phyloP scores from a whole-genome alignment of 2,113 vertebrate genomes.

The Leiothrix lutea region DNA sequence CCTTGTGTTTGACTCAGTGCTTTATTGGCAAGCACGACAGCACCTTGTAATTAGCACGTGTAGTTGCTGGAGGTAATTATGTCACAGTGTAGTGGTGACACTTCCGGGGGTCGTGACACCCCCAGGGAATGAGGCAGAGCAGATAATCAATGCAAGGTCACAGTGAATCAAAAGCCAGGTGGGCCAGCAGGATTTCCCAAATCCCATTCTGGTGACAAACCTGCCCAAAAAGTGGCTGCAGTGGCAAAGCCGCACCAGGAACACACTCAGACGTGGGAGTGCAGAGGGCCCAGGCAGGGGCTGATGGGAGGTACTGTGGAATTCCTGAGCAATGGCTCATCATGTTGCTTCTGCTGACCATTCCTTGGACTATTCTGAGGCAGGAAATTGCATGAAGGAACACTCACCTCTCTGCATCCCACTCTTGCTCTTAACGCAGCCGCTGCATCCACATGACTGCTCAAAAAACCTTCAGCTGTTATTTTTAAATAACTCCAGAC shows the following conservation, averaged over 20 bases:
- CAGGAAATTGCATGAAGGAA: background rate
- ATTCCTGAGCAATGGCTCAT: background rate
- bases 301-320: background rate
- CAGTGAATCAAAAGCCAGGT: background rate
- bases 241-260: background rate
- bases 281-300: background rate
- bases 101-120: accelerated
- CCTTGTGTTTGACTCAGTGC: background rate
- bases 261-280: accelerated
- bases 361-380: background rate
- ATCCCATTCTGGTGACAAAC: background rate
- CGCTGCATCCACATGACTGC: accelerated
- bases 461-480: background rate
- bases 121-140: background rate
- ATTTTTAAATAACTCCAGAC: background rate
- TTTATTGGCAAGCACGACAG: background rate
- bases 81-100: accelerated
- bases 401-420: background rate
- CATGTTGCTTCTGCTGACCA: background rate
- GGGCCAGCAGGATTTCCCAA: background rate
- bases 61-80: background rate
- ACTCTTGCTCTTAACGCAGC: background rate
- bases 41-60: background rate
- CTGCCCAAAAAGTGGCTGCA: background rate
- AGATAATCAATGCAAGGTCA: accelerated